phyloP scores from a whole-genome alignment of 2,797 vertebrate genomes.

The Lateolabrax maculatus region DNA sequence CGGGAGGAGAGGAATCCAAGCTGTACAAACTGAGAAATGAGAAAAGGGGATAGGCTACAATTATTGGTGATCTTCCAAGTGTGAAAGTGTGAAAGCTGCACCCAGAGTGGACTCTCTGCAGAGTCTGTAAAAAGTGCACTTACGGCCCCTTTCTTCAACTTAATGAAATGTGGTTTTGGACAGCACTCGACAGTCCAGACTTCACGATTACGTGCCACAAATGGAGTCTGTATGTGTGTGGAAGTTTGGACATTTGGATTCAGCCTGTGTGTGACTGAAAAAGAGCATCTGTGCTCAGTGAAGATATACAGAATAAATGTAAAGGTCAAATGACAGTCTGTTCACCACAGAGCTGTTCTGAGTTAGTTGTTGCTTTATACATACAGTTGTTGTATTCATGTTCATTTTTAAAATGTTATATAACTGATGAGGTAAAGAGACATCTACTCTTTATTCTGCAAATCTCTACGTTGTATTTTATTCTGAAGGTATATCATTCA shows the following conservation, averaged over 20 bases:
- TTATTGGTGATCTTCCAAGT: background rate
- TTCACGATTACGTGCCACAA: background rate
- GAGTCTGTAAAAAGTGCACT: background rate
- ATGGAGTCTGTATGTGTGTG: conserved; percentile 7
- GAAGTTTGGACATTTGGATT: conserved; percentile 11
- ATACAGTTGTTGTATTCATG: background rate
- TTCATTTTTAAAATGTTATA: background rate
- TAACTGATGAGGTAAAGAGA: background rate
- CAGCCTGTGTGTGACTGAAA: conserved; percentile 27
- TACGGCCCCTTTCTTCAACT: background rate
- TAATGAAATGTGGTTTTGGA: conserved; percentile 11
- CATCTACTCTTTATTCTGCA: background rate
- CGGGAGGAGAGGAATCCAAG: too few species aligned
- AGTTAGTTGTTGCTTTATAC: background rate
- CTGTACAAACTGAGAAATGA: too few species aligned
- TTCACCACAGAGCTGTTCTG: background rate
- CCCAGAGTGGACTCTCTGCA: background rate
- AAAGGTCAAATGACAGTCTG: conserved; percentile 25
- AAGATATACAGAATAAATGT: conserved; percentile 13
- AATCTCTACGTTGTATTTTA: background rate
- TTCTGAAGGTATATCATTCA: background rate
- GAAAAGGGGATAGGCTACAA: too few species aligned
- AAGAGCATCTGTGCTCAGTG: conserved; percentile 44
- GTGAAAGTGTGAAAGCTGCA: background rate
- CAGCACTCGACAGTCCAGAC: background rate